Base-by-base conservation (phyloP, 2,888 invertebrate genomes). In the Drosophila quasianomalipes region DNA sequence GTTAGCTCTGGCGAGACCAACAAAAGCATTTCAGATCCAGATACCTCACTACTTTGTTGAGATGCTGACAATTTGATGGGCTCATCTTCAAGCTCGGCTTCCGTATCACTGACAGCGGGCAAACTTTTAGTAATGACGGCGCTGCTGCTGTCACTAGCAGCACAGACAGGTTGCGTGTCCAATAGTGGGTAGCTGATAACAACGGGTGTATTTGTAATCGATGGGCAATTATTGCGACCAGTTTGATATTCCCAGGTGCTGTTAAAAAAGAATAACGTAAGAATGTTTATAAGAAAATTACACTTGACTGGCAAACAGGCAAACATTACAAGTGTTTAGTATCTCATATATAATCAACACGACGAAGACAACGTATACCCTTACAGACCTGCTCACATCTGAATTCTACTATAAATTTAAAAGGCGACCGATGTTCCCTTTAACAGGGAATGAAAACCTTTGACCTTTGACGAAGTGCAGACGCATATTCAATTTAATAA, bases 151-250 rank as follows among this genome's bases (percentile, higher is more conserved):
- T 49, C 58, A 49, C 51, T 51, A 4, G 59, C 61, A 35, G 65
- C 63, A 26, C 68, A 47, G 14, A 52, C 76, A 47, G 55, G 76
- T 47, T 65, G 61, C 0, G 72, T 67, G 47, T 82, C 77, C 47
- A 85, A 55, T 6, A 81, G 79, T 30, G 82, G 71, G 44, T 84
- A 71, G 31, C 65, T 74, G 7, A 57, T 61, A 51, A 85, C 84
- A n/a, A 84, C 89, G 19, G 91, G 91, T 51, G 91, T 86, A 37
- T 91, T 87, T 35, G 88, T 90, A 41, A 80, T 81, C 63, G 86
- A 80, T 16, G 76, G 53, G 30, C 39, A 74, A 47, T 9, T 35
- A 16, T 33, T 53, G 4, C 33, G 33, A 9, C n/a, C 53, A 53
- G 16, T n/a, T 53, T 53, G 33, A 53, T 53, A 53, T 35, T 53